Base-by-base conservation (phyloP, 1,140 invertebrate genomes). In the Pogonomyrmex californicus region DNA sequence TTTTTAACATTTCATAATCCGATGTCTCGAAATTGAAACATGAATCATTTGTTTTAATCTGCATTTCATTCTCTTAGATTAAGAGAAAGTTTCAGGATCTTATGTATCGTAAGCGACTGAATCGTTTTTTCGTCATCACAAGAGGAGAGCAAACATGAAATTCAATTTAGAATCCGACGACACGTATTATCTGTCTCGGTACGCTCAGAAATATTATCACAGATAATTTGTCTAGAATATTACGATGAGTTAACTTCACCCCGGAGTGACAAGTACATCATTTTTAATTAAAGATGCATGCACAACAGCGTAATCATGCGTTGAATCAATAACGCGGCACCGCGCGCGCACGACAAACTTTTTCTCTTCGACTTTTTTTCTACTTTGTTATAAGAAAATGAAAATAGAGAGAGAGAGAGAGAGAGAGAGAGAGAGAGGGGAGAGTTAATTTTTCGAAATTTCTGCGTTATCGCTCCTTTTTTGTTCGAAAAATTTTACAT, bases 181-280 rank as follows among this genome's bases (percentile, higher is more conserved):
- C 86, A 65, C 60, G 60, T 65, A 79, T 85, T 89, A 90, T 90
- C 88, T 81, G 88, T 90, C 88, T 81, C 62, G 47, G 56, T 90
- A 76, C 76, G 86, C 87, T 90, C 75, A 62, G 87, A 63, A 89
- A 87, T 60, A 66, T 86, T 89, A 90, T 76, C 66, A 66, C 89
- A 90, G 89, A 51, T 87, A 89, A 89, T 87, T 90, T 65, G 85
- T 90, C 89, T 79, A 44, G 78, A 83, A 78, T 83, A 85, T 85
- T 86, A 73, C 65, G 33, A 60, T 49, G 60, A 78, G 75, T 90
- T 90, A 78, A 78, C 88, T 89, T 89, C 70, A 83, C 73, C 86
- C 36, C 56, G 49, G 70, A 78, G 58, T 68, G 88, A 89, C 87
- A 78, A 73, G 70, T 60, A 88, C 47, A 83, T 86, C 77, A 87